A percentile compares a stretch with the other conserved stretches of the same genome.
Evolutionary conservation across 2,888 invertebrate species (phyloP).

Genomic region (Mimas tiliae): DNA sequence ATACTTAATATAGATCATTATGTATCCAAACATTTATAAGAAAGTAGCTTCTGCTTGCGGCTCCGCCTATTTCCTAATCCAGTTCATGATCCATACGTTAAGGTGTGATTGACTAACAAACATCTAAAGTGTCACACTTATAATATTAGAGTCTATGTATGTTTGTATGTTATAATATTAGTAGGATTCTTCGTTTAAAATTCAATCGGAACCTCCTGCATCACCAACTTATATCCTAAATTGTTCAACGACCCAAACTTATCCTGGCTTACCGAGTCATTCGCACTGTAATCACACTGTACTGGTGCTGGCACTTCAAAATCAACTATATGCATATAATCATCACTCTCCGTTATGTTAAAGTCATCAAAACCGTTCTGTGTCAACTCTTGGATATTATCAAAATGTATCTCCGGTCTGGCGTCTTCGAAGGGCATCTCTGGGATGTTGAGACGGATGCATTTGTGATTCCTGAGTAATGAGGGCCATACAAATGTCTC

Average conservation of each 20-base stretch:
- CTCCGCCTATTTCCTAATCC: too few relatives aligned
- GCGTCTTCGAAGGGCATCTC: constrained; percentile 69
- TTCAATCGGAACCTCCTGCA: constrained; percentile 76
- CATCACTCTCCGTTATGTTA: constrained; percentile 52
- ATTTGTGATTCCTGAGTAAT: constrained; percentile 59
- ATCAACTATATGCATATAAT: constrained; percentile 60
- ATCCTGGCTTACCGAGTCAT: constrained; percentile 24
- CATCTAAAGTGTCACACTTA: too few relatives aligned
- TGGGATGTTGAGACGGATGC: constrained; percentile 56
- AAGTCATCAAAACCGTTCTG: constrained; percentile 56
- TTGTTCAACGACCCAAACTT: constrained; percentile 41
- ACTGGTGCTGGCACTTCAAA: constrained; percentile 74
- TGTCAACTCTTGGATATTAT: constrained; percentile 50
- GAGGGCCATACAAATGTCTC: constrained; percentile 72
- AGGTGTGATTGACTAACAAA: too few relatives aligned
- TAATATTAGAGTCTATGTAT: too few relatives aligned
- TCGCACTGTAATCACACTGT: constrained; percentile 34
- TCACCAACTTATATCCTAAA: constrained; percentile 60
- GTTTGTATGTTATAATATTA: too few relatives aligned
- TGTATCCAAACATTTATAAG: too few relatives aligned
- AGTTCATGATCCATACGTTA: too few relatives aligned
- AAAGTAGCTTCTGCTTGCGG: too few relatives aligned
- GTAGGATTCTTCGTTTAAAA: constrained; percentile 46
- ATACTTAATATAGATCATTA: too few relatives aligned
- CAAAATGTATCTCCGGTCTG: constrained; percentile 64